These are phyloP conservation scores for Ennomos quercinarius DNA, from an alignment of 2,888 invertebrate genomes.

Conservation along the genomic window DNA sequence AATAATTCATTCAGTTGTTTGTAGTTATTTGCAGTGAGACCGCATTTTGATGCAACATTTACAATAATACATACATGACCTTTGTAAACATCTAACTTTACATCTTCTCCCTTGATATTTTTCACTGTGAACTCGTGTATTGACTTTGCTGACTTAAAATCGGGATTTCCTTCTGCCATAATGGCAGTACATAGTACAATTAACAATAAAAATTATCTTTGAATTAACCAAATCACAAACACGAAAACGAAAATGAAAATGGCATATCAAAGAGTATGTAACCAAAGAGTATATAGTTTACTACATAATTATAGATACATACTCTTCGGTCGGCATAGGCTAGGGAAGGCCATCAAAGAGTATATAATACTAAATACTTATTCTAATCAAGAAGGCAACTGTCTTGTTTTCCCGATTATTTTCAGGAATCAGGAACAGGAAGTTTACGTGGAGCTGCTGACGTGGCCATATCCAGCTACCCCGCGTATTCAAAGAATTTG, in stretches of 20 bases:
- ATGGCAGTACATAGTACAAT: constrained; percentile 9
- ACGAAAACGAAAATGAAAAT: too few relatives aligned
- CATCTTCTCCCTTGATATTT: constrained; percentile 93
- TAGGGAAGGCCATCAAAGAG: too few relatives aligned
- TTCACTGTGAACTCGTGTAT: constrained; percentile 93
- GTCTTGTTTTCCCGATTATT: constrained; percentile 46
- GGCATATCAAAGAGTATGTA: too few relatives aligned
- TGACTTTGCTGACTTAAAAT: constrained; percentile 88
- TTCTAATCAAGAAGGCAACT: constrained; percentile 3
- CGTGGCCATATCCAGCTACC: constrained; percentile 62
- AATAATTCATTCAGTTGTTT: constrained; percentile 92
- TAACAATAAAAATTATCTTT: too few relatives aligned
- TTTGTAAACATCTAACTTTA: constrained; percentile 91
- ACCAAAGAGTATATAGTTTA: too few relatives aligned
- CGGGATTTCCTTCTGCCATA: constrained; percentile 71
- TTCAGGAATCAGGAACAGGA: constrained; percentile 67
- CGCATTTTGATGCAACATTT: constrained; percentile 96
- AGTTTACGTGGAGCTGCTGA: constrained; percentile 74
- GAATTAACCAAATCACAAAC: too few relatives aligned
- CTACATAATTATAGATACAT: too few relatives aligned
- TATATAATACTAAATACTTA: too few relatives aligned
- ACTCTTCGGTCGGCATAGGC: too few relatives aligned
- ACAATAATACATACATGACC: constrained; percentile 94
- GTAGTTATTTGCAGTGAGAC: constrained; percentile 93
- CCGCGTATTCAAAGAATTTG: too few relatives aligned